Conservation (phyloP, 2,888 invertebrate genomes). For the Pharmacophagus antenor region DNA sequence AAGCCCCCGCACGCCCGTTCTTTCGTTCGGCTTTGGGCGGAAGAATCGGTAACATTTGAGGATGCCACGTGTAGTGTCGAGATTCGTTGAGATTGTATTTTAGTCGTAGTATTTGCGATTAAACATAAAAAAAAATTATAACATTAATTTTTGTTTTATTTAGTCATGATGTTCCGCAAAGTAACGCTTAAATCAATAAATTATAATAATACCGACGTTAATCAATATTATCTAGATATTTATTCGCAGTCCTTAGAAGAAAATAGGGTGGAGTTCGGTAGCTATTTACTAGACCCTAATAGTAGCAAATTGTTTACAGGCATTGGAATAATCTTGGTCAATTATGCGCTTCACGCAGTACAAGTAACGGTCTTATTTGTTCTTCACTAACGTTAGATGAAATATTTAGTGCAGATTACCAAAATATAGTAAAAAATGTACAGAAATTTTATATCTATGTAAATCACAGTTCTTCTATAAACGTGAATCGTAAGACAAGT, state of each 20-base stretch:
- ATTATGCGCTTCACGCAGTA: background rate
- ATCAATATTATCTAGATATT: background rate
- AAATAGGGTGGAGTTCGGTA: slow-evolving; percentile 6
- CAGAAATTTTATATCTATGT: background rate
- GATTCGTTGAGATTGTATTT: too few relatives aligned
- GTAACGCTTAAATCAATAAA: too few relatives aligned
- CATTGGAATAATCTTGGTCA: background rate
- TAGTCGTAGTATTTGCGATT: too few relatives aligned
- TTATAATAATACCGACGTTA: background rate
- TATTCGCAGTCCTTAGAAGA: slow-evolving; percentile 22
- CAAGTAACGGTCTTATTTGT: background rate
- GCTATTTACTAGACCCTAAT: background rate
- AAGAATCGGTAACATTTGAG: too few relatives aligned
- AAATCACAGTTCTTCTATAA: background rate
- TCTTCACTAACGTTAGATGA: background rate
- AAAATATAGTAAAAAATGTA: background rate
- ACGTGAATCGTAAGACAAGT: background rate
- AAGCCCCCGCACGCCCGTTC: too few relatives aligned
- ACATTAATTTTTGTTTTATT: too few relatives aligned
- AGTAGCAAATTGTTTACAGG: slow-evolving; percentile 18
- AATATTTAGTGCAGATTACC: background rate
- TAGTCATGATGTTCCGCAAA: too few relatives aligned
- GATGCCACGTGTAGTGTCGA: too few relatives aligned
- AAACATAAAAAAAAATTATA: too few relatives aligned
- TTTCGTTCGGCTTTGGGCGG: too few relatives aligned